These are phyloP conservation scores for Strix aluco DNA, from an alignment of 2,113 vertebrate genomes.

Conservation along the genomic window DNA sequence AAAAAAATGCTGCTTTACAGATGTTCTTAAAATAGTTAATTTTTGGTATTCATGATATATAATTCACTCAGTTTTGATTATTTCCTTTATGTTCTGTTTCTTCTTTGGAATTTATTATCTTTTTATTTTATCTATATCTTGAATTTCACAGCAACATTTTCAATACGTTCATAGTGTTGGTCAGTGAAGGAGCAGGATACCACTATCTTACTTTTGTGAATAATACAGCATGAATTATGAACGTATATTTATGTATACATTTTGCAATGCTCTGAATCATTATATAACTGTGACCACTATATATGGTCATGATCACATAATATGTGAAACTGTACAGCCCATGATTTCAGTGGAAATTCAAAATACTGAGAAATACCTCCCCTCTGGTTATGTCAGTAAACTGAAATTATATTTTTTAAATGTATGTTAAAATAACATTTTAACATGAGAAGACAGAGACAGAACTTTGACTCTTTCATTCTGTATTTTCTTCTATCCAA, in stretches of 20 bases:
- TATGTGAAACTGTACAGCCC: background rate
- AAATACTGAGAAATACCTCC: background rate
- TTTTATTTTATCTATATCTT: background rate
- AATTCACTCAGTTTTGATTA: background rate
- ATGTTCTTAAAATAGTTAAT: background rate
- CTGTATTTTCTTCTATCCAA: background rate
- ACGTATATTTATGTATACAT: background rate
- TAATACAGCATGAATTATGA: background rate
- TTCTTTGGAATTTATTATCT: background rate
- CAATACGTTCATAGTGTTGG: background rate
- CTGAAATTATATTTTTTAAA: background rate
- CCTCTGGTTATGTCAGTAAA: background rate
- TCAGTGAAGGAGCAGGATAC: background rate
- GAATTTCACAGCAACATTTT: background rate
- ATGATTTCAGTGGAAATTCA: background rate
- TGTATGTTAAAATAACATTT: background rate
- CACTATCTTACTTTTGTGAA: background rate
- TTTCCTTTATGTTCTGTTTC: background rate
- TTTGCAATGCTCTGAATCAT: background rate
- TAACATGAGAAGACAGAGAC: background rate
- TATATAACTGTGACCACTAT: background rate
- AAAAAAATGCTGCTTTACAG: rapidly evolving
- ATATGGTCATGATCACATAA: background rate
- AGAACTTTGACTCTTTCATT: background rate
- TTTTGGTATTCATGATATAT: background rate